A percentile compares a stretch with the other conserved stretches of the same genome.
Conservation (phyloP, 2,888 invertebrate species). For the Eupithecia tripunctaria region DNA sequence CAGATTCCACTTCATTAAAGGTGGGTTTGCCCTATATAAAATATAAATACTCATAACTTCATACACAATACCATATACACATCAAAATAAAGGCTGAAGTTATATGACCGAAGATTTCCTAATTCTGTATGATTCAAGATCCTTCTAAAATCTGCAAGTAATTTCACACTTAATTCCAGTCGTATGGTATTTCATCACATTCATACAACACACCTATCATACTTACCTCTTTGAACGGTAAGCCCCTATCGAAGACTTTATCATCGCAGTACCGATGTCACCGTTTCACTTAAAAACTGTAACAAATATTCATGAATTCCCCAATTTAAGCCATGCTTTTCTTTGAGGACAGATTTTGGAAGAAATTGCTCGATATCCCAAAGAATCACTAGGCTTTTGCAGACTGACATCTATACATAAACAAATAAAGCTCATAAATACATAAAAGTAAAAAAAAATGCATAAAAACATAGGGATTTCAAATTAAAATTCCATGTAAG, state of each 20-base stretch:
- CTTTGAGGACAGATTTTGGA: slow-evolving; percentile 53
- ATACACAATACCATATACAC: not conserved
- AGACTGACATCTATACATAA: slow-evolving; percentile 43
- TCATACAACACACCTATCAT: slow-evolving; percentile 48
- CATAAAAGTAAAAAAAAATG: not conserved
- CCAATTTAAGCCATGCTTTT: slow-evolving; percentile 71
- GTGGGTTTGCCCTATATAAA: not conserved
- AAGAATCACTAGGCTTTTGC: slow-evolving; percentile 60
- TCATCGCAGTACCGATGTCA: slow-evolving; percentile 68
- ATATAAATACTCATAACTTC: not conserved
- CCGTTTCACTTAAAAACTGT: slow-evolving; percentile 80
- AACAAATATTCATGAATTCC: slow-evolving; percentile 84
- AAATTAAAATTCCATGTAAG: not conserved
- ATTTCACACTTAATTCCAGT: slow-evolving; percentile 16
- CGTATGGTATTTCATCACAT: slow-evolving; percentile 28
- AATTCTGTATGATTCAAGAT: not conserved
- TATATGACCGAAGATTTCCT: not conserved
- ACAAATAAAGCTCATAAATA: slow-evolving; percentile 21
- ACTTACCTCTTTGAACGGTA: slow-evolving; percentile 70
- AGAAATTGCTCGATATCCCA: slow-evolving; percentile 40
- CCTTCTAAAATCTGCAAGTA: slow-evolving; percentile 24
- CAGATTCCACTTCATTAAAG: not conserved
- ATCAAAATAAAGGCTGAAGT: not conserved
- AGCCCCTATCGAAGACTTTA: slow-evolving; percentile 55
- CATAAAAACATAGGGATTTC: not conserved